These are phyloP conservation scores for Sebastes kiyomatsui DNA, from an alignment of 2,797 vertebrate species.

Conservation along the genomic window DNA sequence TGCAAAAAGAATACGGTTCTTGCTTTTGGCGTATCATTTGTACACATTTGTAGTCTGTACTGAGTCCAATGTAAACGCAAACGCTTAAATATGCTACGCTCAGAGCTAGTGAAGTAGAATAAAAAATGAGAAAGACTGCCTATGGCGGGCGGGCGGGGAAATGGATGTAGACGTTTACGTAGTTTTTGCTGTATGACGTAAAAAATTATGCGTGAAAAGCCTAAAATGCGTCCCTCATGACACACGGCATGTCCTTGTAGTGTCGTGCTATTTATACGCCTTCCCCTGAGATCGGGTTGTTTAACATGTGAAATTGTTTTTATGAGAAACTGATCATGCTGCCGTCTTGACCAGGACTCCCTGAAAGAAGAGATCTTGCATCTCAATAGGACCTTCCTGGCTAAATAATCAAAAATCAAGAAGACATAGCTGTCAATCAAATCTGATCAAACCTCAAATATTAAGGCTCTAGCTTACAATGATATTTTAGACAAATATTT, in stretches of 20 bases:
- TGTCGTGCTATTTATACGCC: too few species aligned
- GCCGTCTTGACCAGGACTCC: neutral
- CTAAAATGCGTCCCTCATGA: too few species aligned
- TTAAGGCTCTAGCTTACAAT: too few species aligned
- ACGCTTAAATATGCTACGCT: neutral
- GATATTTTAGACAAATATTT: neutral
- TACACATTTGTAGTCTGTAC: neutral
- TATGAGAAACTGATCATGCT: neutral
- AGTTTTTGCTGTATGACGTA: too few species aligned
- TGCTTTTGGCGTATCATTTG: neutral
- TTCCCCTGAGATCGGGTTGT: too few species aligned
- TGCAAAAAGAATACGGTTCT: neutral
- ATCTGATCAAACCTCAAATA: neutral
- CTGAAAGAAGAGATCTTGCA: neutral
- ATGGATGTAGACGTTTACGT: too few species aligned
- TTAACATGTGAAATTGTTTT: too few species aligned
- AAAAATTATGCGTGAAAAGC: too few species aligned
- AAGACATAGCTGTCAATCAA: neutral
- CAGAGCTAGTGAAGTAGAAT: too few species aligned
- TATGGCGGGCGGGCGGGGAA: too few species aligned
- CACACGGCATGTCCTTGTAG: rapidly evolving
- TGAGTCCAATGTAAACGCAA: too few species aligned
- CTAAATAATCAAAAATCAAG: neutral
- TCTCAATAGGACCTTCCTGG: neutral
- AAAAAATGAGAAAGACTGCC: too few species aligned